Percentiles rank a stretch among this genome's conserved stretches.
phyloP scores from a whole-genome alignment of 2,797 vertebrate genomes.

The Gobio occitaniae region DNA sequence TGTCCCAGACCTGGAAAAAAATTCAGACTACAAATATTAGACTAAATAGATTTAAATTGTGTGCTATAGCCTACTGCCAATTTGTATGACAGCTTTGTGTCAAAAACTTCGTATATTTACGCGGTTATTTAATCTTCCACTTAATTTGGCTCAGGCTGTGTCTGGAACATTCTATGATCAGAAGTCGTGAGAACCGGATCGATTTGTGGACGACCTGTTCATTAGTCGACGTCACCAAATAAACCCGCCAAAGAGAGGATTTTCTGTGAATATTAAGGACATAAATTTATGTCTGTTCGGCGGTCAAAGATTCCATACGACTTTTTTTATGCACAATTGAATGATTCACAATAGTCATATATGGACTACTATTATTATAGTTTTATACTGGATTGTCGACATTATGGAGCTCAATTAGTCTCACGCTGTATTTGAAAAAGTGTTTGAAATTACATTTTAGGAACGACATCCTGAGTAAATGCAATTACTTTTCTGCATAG shows the following conservation, averaged over 20 bases:
- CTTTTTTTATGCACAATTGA: neutral
- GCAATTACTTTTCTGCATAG: neutral
- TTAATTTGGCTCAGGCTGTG: too few species aligned
- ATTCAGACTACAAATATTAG: too few species aligned
- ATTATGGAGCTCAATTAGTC: neutral
- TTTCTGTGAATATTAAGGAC: neutral
- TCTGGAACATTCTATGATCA: neutral
- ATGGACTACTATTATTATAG: neutral
- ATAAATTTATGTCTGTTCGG: neutral
- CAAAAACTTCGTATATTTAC: neutral
- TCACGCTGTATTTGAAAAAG: too few species aligned
- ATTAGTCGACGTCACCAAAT: neutral
- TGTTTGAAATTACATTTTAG: too few species aligned
- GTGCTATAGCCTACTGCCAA: neutral
- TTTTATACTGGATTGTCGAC: neutral
- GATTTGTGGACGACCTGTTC: neutral
- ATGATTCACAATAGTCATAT: neutral
- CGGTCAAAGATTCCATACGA: too few species aligned
- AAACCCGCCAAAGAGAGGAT: too few species aligned
- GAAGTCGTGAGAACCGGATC: neutral
- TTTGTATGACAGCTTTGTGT: neutral
- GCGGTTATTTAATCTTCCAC: neutral
- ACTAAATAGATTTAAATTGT: neutral
- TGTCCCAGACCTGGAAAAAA: neutral
- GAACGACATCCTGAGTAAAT: neutral